Evolutionary conservation across 2,797 vertebrate genomes (phyloP).

Genomic region (Apogon hyalosoma): DNA sequence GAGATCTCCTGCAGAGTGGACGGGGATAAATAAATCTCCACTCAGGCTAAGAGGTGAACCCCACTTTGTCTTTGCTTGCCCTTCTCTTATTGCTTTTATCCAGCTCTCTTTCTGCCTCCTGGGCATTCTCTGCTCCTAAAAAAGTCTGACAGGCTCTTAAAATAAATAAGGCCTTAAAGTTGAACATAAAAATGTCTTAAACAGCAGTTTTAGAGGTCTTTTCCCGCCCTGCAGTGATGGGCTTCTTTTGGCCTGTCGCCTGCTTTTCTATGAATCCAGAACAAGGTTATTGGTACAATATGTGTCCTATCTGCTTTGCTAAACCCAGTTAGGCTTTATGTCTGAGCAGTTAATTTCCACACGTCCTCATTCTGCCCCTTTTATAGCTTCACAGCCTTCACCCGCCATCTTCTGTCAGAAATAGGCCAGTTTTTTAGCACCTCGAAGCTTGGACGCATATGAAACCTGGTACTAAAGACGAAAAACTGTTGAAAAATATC

Average conservation of each 20-base stretch:
- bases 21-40: constrained; percentile 26
- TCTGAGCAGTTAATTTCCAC: constrained; percentile 35
- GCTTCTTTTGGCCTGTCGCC: constrained; percentile 22
- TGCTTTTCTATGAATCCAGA: constrained; percentile 14
- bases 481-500: no score
- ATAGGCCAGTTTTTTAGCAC: not conserved
- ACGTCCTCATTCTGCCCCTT: constrained; percentile 37
- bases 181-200: constrained; percentile 43
- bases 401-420: constrained; percentile 23
- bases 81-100: constrained; percentile 41
- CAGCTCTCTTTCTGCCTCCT: not conserved
- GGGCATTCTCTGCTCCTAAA: constrained; percentile 26
- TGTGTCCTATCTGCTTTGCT: constrained; percentile 20
- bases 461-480: no score
- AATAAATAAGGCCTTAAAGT: constrained; percentile 42
- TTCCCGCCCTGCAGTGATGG: constrained; percentile 16
- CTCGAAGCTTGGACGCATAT: no score
- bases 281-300: not conserved
- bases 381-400: constrained; percentile 14
- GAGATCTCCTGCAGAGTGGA: constrained; percentile 34
- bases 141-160: constrained; percentile 24
- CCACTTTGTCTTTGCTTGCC: constrained; percentile 53
- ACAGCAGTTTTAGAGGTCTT: constrained; percentile 13
- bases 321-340: constrained; percentile 10
- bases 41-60: constrained; percentile 42